A percentile compares a stretch with the other conserved stretches of the same genome.
phyloP scores from a whole-genome alignment of 2,888 invertebrate species.

The Drosophila formosana region DNA sequence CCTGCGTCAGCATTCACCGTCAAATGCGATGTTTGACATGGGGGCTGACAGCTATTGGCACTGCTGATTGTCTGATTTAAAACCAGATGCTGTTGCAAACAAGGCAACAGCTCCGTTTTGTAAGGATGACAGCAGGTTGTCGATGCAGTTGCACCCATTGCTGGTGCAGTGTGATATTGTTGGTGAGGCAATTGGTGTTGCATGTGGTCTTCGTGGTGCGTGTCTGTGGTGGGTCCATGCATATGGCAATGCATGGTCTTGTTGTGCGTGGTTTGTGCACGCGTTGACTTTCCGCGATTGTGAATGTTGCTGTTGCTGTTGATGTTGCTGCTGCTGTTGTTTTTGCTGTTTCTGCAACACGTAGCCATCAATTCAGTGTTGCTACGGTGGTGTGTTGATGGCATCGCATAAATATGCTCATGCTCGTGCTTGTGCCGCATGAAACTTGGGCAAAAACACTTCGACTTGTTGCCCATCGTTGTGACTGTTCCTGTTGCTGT shows the following conservation, averaged over 20 bases:
- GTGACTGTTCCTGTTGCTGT: constrained; percentile 34
- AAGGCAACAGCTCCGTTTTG: constrained; percentile 84
- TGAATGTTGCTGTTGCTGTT: constrained; percentile 9
- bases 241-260: constrained; percentile 67
- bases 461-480: constrained; percentile 44
- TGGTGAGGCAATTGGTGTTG: constrained; percentile 37
- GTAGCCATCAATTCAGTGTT: constrained; percentile 31
- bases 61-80: constrained; percentile 80
- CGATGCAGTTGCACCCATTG: constrained; percentile 20
- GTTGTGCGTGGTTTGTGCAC: constrained; percentile 69
- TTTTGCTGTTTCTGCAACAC: constrained; percentile 44
- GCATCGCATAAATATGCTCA: constrained; percentile 38
- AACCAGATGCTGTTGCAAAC: constrained; percentile 85
- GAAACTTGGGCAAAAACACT: constrained; percentile 74
- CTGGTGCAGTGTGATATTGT: constrained; percentile 42
- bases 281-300: constrained; percentile 50
- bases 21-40: constrained; percentile 73
- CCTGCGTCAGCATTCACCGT: constrained; percentile 69
- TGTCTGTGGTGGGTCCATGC: constrained; percentile 72
- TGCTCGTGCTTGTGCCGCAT: constrained; percentile 68
- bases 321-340: constrained; percentile 28
- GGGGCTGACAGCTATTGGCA: constrained; percentile 65
- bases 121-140: constrained; percentile 56
- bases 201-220: constrained; percentile 51
- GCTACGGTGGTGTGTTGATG: constrained; percentile 37